A percentile compares a stretch with the other conserved stretches of the same genome.
These are phyloP conservation scores for Didymodactylos carnosus DNA, from an alignment of 2,888 invertebrate species.

Conservation along the genomic window DNA sequence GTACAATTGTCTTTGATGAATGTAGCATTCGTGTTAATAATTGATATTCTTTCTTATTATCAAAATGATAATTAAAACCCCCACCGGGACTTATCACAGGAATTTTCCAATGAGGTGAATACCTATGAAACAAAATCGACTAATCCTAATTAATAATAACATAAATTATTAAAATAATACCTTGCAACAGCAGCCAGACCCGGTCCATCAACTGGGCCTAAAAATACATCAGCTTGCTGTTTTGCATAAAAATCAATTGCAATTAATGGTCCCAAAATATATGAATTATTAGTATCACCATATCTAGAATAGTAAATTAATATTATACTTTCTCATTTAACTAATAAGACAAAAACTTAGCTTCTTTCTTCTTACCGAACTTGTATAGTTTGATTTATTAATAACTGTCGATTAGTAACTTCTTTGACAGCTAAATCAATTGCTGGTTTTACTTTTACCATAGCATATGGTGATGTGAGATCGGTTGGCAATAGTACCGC, in stretches of 20 bases:
- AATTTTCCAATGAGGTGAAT: background rate
- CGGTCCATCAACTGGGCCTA: background rate
- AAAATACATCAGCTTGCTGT: background rate
- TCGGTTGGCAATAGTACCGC: background rate
- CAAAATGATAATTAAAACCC: slow-evolving; percentile 1
- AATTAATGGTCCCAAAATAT: background rate
- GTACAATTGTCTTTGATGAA: background rate
- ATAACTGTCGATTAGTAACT: background rate
- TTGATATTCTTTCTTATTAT: background rate
- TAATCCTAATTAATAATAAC: no score
- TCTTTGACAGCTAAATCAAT: background rate
- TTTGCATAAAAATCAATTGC: background rate
- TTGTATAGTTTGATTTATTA: background rate
- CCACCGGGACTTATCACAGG: background rate
- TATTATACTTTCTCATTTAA: no score
- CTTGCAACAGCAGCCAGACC: background rate
- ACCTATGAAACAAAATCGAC: no score
- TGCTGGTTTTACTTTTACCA: background rate
- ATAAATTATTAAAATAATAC: background rate
- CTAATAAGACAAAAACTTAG: no score
- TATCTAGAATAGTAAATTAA: no score
- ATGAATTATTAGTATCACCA: background rate
- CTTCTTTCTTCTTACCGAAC: no score
- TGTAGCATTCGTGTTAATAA: background rate
- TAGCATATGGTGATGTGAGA: background rate